phyloP scores from a whole-genome alignment of 1,140 invertebrate genomes.

The Meloidogyne exigua region DNA sequence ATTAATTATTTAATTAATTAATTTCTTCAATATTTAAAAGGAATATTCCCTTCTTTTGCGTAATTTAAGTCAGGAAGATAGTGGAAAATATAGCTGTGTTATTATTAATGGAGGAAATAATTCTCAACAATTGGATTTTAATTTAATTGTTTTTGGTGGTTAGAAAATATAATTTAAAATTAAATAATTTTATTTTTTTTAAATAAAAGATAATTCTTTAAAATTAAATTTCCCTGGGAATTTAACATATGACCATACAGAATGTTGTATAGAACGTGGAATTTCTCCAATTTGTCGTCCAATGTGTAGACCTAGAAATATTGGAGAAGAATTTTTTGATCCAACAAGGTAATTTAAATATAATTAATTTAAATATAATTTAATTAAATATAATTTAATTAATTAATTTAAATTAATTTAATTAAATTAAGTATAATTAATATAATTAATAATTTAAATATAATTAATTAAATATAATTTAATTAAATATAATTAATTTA shows the following conservation, averaged over 20 bases:
- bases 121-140: slow-evolving; percentile 51
- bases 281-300: slow-evolving; percentile 45
- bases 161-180: slow-evolving; percentile 7
- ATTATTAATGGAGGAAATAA: not conserved
- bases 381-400: slow-evolving; percentile 1
- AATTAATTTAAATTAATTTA: too few relatives aligned
- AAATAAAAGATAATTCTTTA: slow-evolving; percentile 5
- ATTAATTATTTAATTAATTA: too few relatives aligned
- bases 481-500: too few relatives aligned
- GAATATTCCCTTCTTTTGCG: slow-evolving; percentile 45
- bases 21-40: slow-evolving; percentile 17
- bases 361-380: too few relatives aligned
- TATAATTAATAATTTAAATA: too few relatives aligned
- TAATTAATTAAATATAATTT: too few relatives aligned
- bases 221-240: slow-evolving; percentile 38
- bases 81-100: slow-evolving; percentile 43
- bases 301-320: slow-evolving; percentile 50
- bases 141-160: slow-evolving; percentile 46
- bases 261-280: slow-evolving; percentile 47
- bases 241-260: slow-evolving; percentile 46
- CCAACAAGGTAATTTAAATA: slow-evolving; percentile 37
- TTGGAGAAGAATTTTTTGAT: slow-evolving; percentile 50
- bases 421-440: too few relatives aligned
- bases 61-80: slow-evolving; percentile 44
- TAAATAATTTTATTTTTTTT: not conserved